Evolutionary conservation across 2,113 vertebrate genomes (phyloP), one percentile per base, ranked within the genome.

Genomic region (Gila orcuttii): DNA sequence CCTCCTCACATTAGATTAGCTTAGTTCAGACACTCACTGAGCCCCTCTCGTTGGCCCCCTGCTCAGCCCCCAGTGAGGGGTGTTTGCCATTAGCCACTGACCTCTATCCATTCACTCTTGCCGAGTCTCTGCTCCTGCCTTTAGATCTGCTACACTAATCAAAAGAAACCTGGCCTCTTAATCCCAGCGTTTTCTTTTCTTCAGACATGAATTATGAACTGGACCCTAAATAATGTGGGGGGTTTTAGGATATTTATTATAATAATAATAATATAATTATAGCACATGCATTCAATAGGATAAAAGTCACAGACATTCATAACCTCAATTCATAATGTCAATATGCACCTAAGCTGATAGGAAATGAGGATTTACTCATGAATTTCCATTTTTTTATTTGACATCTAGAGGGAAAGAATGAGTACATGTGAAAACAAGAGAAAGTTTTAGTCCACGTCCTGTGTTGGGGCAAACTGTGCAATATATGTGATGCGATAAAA

Each of bases 71-170:
- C 23, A 57, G 36, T 76, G 28, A 78, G 77, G 69, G 77, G 55
- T 60, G 23, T 82, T 42, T 33, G 25, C 60, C 85, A 77, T 86
- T 57, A 81, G 81, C 10, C 25, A 60, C 78, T 86, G 85, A 88
- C 84, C 85, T 88, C 81, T 68, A 42, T 62, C 60, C 52, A 45
- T 62, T 71, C 64, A 6, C 23, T 71, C 78, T 83, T 57, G 28
- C 42, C 31, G 62, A 71, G 62, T 76, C 76, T 69, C 66, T 85
- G 55, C 52, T 33, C 25, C 76, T 74, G 28, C 28, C 60, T 68
- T 84, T 84, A 62, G 85, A 89, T 82, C 60, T 89, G 59, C 55
- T 33, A 74, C 64, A 82, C 50, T 89, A 87, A 85, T 89, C 85
- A 79, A 87, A 89, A 85, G 75, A 62, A 89, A 87, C 71, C 78